These are phyloP conservation scores for Nyctibius grandis DNA, from an alignment of 2,797 vertebrate species.

Conservation along the genomic window DNA sequence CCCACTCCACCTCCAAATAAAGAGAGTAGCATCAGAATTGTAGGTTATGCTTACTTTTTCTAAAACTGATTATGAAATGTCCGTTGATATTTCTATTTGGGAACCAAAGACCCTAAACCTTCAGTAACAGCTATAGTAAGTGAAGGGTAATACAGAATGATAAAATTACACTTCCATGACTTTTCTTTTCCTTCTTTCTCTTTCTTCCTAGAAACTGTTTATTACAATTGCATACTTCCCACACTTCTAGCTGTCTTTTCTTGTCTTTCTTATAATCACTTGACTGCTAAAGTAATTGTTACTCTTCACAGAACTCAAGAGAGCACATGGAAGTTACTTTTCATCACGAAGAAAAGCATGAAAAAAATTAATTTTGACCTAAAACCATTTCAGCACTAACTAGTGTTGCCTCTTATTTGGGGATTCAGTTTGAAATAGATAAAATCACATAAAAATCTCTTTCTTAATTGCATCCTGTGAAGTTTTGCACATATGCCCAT, in stretches of 20 bases:
- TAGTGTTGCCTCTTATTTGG: background rate
- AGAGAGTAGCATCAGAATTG: background rate
- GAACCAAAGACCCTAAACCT: background rate
- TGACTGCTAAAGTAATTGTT: background rate
- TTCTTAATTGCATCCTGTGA: background rate
- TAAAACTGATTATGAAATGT: background rate
- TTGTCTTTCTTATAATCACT: background rate
- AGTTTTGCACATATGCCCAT: background rate
- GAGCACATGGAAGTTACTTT: background rate
- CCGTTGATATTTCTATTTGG: background rate
- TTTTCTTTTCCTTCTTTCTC: background rate
- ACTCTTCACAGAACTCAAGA: background rate
- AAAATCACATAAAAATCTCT: background rate
- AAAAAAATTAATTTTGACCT: background rate
- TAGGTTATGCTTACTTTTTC: background rate
- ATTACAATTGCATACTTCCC: background rate
- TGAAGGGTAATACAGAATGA: background rate
- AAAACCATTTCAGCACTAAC: background rate
- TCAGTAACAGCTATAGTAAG: background rate
- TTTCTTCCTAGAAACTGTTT: background rate
- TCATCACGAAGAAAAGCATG: background rate
- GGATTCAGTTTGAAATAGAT: background rate
- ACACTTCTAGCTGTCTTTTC: background rate
- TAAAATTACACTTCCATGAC: background rate
- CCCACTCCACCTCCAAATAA: background rate